Percentiles rank a stretch among this genome's conserved stretches.
phyloP scores from a whole-genome alignment of 2,797 vertebrate species.

The Syngnathus acus region DNA sequence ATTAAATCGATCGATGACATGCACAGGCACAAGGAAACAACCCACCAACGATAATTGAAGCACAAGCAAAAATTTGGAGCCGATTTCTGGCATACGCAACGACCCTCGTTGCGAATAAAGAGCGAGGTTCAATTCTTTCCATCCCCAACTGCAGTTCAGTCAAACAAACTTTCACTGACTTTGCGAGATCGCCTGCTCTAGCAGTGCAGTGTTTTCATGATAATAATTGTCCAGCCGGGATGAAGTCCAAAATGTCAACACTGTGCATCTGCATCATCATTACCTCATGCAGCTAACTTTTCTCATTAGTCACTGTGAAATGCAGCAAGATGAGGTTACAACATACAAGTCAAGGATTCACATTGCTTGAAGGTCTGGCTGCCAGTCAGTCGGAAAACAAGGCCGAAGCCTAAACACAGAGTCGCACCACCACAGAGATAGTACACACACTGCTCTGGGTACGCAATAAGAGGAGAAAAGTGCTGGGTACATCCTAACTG shows the following conservation, averaged over 20 bases:
- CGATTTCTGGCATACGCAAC: no score
- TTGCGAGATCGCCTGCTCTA: no score
- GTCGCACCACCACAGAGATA: slow-evolving; percentile 8
- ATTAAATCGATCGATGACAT: no score
- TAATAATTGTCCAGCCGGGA: not conserved
- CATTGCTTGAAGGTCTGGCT: slow-evolving; percentile 1
- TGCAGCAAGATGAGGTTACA: slow-evolving; percentile 5
- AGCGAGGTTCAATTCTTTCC: no score
- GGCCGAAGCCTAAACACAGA: slow-evolving; percentile 7
- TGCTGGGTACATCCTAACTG: slow-evolving; percentile 14
- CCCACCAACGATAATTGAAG: no score
- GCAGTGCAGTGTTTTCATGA: not conserved
- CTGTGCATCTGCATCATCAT: not conserved
- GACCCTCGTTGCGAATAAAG: no score
- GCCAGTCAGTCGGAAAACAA: slow-evolving; percentile 13
- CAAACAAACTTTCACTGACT: no score
- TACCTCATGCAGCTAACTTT: not conserved
- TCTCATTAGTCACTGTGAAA: slow-evolving; percentile 10
- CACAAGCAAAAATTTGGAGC: no score
- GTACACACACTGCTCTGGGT: slow-evolving; percentile 6
- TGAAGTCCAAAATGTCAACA: not conserved
- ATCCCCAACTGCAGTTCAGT: no score
- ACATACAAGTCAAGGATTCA: not conserved
- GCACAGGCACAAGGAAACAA: no score
- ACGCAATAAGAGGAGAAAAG: slow-evolving; percentile 8